Percentiles rank a stretch among this genome's conserved stretches.
These are phyloP conservation scores for Brachylomia viminalis DNA, from an alignment of 2,888 invertebrate species.

Conservation along the genomic window DNA sequence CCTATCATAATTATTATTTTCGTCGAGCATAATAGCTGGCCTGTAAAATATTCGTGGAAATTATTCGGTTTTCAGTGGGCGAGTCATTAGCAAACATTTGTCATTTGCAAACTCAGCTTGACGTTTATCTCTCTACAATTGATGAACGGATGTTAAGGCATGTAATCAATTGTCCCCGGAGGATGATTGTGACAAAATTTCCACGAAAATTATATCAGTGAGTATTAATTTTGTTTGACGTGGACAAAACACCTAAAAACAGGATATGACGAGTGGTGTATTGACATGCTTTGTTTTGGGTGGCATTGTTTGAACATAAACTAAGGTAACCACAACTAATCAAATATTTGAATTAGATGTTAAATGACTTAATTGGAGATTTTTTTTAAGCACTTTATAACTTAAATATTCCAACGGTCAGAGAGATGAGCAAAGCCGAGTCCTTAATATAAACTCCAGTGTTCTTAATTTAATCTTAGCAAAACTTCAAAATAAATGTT, in stretches of 20 bases:
- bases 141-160: slow-evolving; percentile 87
- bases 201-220: slow-evolving; percentile 71
- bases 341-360: slow-evolving; percentile 3
- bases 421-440: slow-evolving; percentile 17
- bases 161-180: slow-evolving; percentile 85
- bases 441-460: slow-evolving; percentile 34
- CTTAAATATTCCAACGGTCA: slow-evolving; percentile 6
- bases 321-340: background rate
- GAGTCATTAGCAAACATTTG: slow-evolving; percentile 89
- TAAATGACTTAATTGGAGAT: slow-evolving; percentile 1
- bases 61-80: slow-evolving; percentile 81
- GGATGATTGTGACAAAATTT: slow-evolving; percentile 81
- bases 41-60: slow-evolving; percentile 80
- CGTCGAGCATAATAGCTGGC: slow-evolving; percentile 71
- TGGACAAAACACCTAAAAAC: slow-evolving; percentile 64
- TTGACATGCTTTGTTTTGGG: slow-evolving; percentile 15
- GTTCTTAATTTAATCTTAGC: slow-evolving; percentile 47
- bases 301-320: background rate
- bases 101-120: slow-evolving; percentile 87
- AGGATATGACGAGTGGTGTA: slow-evolving; percentile 46
- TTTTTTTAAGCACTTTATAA: slow-evolving; percentile 12
- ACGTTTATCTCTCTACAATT: slow-evolving; percentile 87
- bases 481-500: slow-evolving; percentile 53
- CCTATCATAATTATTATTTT: slow-evolving; percentile 76
- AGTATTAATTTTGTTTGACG: slow-evolving; percentile 73